Evolutionary conservation across 2,797 vertebrate species (phyloP).

Genomic region (Scleropages formosus): DNA sequence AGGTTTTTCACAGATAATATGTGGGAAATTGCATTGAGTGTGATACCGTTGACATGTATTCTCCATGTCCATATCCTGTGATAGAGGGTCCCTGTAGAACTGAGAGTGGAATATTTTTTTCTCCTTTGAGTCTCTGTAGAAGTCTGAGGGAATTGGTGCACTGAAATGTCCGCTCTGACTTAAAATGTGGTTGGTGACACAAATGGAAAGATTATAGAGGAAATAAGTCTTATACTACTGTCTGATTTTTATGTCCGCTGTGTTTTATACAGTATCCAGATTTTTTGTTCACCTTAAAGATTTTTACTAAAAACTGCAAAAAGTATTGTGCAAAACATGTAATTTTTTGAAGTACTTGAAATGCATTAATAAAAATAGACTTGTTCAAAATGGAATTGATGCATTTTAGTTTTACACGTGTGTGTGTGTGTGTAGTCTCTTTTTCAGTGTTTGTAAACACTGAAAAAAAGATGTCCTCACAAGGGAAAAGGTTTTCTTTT

Average conservation of each 20-base stretch:
- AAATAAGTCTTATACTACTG: conserved; percentile 82
- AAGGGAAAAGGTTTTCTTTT: too few species aligned
- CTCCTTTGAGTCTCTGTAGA: conserved; percentile 65
- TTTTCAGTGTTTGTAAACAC: too few species aligned
- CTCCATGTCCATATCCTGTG: conserved; percentile 68
- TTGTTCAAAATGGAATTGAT: conserved; percentile 69
- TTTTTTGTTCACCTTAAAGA: conserved; percentile 77
- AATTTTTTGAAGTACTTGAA: conserved; percentile 91
- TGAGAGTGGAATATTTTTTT: conserved; percentile 51
- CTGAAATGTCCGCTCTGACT: conserved; percentile 80
- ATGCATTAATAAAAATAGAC: conserved; percentile 93
- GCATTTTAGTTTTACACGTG: too few species aligned
- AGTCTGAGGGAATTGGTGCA: conserved; percentile 75
- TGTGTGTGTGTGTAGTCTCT: neutral
- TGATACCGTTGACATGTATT: conserved; percentile 69
- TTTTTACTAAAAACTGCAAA: conserved; percentile 84
- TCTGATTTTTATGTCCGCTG: conserved; percentile 82
- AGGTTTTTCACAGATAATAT: conserved; percentile 68
- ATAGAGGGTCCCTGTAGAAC: conserved; percentile 52
- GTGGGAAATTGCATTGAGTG: conserved; percentile 72
- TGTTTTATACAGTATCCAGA: conserved; percentile 89
- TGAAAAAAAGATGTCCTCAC: too few species aligned
- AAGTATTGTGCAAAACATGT: conserved; percentile 82
- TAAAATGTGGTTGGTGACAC: conserved; percentile 68
- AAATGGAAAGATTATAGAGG: conserved; percentile 58